A percentile compares a stretch with the other conserved stretches of the same genome.
These are phyloP conservation scores for Chromobotia macracanthus DNA, from an alignment of 2,797 vertebrate species.

Conservation along the genomic window DNA sequence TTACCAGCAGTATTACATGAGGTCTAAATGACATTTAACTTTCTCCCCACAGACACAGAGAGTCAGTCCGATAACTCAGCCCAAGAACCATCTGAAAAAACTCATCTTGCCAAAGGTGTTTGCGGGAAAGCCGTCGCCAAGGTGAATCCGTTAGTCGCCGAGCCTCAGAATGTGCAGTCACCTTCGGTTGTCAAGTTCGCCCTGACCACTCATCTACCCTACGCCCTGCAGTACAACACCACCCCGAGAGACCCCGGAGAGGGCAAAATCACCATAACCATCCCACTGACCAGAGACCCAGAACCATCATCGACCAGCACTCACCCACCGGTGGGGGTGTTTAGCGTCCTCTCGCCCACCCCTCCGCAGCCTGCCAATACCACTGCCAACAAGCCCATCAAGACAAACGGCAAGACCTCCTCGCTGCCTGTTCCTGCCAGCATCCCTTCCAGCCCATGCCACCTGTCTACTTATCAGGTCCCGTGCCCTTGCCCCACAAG, in stretches of 20 bases:
- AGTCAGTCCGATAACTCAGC: constrained; percentile 86
- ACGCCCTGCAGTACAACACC: constrained; percentile 75
- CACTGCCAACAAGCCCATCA: constrained; percentile 77
- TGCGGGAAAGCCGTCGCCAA: constrained; percentile 56
- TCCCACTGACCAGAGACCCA: constrained; percentile 71
- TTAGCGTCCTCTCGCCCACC: constrained; percentile 75
- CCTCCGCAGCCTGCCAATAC: constrained; percentile 56
- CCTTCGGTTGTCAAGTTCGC: constrained; percentile 70
- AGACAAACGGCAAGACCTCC: constrained; percentile 66
- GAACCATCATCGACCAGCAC: constrained; percentile 72
- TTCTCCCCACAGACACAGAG: constrained; percentile 77
- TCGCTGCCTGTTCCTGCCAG: constrained; percentile 26
- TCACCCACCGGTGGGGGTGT: constrained; percentile 71
- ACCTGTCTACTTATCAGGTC: constrained; percentile 68
- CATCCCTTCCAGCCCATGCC: constrained; percentile 50
- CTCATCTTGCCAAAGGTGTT: constrained; percentile 28
- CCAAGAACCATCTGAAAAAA: constrained; percentile 65
- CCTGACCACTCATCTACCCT: constrained; percentile 76
- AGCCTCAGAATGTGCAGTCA: constrained; percentile 67
- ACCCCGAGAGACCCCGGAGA: constrained; percentile 73
- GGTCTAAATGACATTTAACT: not conserved
- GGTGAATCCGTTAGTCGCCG: constrained; percentile 56
- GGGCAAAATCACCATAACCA: constrained; percentile 74
- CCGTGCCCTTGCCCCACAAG: constrained; percentile 26
- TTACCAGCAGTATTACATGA: not conserved